Evolutionary conservation across 2,113 vertebrate species (phyloP).

Genomic region (Channa maculata): DNA sequence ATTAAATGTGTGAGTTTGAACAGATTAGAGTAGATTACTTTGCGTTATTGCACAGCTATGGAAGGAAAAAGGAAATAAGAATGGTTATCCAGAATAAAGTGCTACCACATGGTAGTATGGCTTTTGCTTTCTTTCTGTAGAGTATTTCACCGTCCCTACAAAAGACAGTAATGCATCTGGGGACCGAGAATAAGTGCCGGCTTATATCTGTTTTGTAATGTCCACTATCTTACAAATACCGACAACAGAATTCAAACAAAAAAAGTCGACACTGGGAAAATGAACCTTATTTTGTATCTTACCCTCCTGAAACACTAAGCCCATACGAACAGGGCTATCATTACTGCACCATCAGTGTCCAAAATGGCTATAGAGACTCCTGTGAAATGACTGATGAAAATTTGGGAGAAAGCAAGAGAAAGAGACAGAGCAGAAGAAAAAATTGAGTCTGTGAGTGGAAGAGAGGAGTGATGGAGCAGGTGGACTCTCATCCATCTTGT

Average conservation of each 20-base stretch:
- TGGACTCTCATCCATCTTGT: constrained; percentile 52
- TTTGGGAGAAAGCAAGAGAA: constrained; percentile 20
- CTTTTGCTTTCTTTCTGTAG: background rate
- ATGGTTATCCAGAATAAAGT: background rate
- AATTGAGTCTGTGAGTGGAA: constrained; percentile 1
- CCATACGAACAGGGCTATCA: constrained; percentile 49
- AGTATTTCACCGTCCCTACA: background rate
- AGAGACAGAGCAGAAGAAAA: background rate
- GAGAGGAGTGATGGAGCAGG: constrained; percentile 50
- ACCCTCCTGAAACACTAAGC: constrained; percentile 15
- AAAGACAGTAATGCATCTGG: constrained; percentile 3
- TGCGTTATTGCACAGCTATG: constrained; percentile 8
- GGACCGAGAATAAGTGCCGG: constrained; percentile 23
- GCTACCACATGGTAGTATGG: background rate
- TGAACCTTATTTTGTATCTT: constrained; percentile 41
- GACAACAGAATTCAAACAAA: constrained; percentile 33
- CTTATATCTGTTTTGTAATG: constrained; percentile 42
- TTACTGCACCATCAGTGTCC: constrained; percentile 27
- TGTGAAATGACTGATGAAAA: constrained; percentile 54
- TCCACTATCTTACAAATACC: constrained; percentile 36
- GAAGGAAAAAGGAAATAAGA: background rate
- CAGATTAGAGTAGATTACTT: constrained; percentile 9
- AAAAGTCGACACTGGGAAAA: constrained; percentile 45
- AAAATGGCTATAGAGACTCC: background rate
- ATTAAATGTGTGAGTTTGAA: constrained; percentile 16